Evolutionary conservation across 1,140 invertebrate genomes (phyloP).

Genomic region (Aphis craccivora): DNA sequence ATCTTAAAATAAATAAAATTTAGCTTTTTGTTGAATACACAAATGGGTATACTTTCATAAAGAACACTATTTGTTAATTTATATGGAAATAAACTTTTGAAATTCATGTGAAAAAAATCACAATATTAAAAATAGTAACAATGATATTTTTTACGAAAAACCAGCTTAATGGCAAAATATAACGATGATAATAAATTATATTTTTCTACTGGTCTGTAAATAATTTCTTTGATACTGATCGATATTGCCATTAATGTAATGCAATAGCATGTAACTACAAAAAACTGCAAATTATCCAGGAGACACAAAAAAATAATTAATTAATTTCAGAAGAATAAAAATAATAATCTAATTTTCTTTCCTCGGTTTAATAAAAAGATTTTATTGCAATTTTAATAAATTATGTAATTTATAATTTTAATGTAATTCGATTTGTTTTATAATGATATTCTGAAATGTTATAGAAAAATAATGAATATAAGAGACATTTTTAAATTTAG

Average conservation of each 20-base stretch:
- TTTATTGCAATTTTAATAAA: neutral
- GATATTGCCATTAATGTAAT: neutral
- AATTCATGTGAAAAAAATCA: neutral
- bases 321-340: neutral
- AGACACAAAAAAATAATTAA: neutral
- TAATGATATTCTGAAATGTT: neutral
- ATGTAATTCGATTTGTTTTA: too few species aligned
- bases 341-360: neutral
- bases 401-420: neutral
- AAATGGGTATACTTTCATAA: neutral
- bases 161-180: neutral
- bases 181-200: neutral
- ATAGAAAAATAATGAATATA: neutral
- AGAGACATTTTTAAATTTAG: too few species aligned
- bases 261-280: neutral
- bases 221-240: neutral
- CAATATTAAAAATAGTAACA: neutral
- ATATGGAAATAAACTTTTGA: neutral
- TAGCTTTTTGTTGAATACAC: neutral
- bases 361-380: neutral
- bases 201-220: neutral
- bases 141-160: neutral
- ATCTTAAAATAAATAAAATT: neutral
- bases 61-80: neutral
- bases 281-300: neutral